These are phyloP conservation scores for Philereme transversata DNA, from an alignment of 2,888 invertebrate genomes.

Conservation along the genomic window DNA sequence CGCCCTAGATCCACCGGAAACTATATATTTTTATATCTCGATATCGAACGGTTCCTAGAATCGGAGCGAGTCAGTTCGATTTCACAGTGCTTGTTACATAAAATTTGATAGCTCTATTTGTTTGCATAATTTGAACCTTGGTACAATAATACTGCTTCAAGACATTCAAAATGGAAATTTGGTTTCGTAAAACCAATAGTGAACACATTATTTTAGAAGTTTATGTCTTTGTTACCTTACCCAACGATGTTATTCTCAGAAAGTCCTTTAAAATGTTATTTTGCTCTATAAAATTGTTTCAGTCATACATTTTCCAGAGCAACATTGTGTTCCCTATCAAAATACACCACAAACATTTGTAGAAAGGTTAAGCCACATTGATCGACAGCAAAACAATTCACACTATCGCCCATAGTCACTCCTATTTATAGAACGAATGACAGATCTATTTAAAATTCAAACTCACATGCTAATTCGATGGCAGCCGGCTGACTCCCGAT, in stretches of 20 bases:
- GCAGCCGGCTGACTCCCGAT: conserved; percentile 94
- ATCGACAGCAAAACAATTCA: conserved; percentile 27
- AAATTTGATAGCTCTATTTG: conserved; percentile 35
- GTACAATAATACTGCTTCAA: conserved; percentile 23
- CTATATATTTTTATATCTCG: conserved; percentile 55
- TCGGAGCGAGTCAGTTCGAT: conserved; percentile 24
- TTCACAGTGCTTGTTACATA: conserved; percentile 31
- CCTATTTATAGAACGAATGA: conserved; percentile 34
- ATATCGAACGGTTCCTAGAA: conserved; percentile 42
- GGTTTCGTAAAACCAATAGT: conserved; percentile 18
- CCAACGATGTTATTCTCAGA: conserved; percentile 12
- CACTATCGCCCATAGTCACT: conserved; percentile 13
- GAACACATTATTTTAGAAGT: conserved; percentile 23
- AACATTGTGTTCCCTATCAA: neutral
- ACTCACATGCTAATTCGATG: conserved; percentile 98
- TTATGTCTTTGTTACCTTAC: conserved; percentile 19
- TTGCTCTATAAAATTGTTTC: neutral
- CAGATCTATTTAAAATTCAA: conserved; percentile 40
- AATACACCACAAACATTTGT: conserved; percentile 1
- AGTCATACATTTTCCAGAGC: neutral
- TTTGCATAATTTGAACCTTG: conserved; percentile 27
- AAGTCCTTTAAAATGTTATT: conserved; percentile 11
- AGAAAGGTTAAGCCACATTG: conserved; percentile 15
- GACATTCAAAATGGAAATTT: conserved; percentile 24
- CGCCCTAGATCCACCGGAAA: conserved; percentile 66